Conservation (phyloP, 2,888 invertebrate species). For the Sphinx pinastri region DNA sequence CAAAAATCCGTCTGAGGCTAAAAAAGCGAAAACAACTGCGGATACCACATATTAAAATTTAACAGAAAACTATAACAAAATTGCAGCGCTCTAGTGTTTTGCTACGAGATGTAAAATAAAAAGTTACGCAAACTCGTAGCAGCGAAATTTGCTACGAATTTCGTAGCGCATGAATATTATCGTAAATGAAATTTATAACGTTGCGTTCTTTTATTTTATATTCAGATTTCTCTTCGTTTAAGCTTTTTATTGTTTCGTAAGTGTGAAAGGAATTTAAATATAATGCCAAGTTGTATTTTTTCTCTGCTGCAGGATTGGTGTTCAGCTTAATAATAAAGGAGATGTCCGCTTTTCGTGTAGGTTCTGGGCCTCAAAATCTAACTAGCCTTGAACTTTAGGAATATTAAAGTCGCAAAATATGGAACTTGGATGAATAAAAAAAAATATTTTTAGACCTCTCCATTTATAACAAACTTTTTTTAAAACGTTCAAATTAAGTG, state of each 20-base stretch:
- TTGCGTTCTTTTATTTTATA: constrained; percentile 1
- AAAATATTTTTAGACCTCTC: too few relatives aligned
- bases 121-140: constrained; percentile 36
- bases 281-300: background rate
- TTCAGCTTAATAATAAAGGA: too few relatives aligned
- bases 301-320: background rate
- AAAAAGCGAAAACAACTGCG: background rate
- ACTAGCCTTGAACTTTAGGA: too few relatives aligned
- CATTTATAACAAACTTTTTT: too few relatives aligned
- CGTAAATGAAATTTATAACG: constrained; percentile 18
- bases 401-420: too few relatives aligned
- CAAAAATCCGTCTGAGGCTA: background rate
- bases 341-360: too few relatives aligned
- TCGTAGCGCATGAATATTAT: constrained; percentile 32
- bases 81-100: constrained; percentile 19
- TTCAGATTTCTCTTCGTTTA: constrained; percentile 3
- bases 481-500: too few relatives aligned
- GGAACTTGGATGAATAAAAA: too few relatives aligned
- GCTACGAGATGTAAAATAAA: constrained; percentile 24
- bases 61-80: constrained; percentile 16
- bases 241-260: constrained; percentile 1
- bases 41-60: background rate
- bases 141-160: constrained; percentile 29
- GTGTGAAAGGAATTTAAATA: background rate
- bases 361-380: too few relatives aligned